Conservation (phyloP, 2,888 invertebrate species). For the Drosophila rubida region DNA sequence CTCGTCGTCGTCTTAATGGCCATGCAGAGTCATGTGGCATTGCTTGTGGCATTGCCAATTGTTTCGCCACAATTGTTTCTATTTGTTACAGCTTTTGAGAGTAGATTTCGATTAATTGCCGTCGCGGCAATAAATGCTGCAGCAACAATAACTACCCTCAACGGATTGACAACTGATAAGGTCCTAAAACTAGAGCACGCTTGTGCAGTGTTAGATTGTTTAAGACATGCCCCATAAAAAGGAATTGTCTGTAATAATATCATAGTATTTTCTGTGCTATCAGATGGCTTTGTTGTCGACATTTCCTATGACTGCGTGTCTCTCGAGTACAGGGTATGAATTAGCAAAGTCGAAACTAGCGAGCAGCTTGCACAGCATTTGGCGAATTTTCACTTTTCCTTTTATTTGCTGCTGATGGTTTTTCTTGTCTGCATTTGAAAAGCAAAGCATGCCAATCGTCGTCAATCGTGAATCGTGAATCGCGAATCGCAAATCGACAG, state of each 20-base stretch:
- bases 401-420: conserved; percentile 55
- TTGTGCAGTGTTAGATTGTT: background rate
- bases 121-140: background rate
- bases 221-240: no score
- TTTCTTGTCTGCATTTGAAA: conserved; percentile 48
- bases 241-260: background rate
- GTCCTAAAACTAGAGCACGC: background rate
- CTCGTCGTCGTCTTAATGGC: conserved; percentile 47
- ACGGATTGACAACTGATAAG: conserved; percentile 2
- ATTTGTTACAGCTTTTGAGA: conserved; percentile 45
- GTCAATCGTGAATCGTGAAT: conserved; percentile 11
- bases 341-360: background rate
- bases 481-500: background rate
- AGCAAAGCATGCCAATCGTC: conserved; percentile 50
- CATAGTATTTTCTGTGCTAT: background rate
- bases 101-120: conserved; percentile 51
- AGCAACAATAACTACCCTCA: conserved; percentile 7
- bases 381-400: conserved; percentile 73
- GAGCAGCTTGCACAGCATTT: conserved; percentile 49
- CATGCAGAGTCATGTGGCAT: conserved; percentile 49
- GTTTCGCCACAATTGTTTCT: conserved; percentile 54
- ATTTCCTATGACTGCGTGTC: background rate
- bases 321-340: conserved; percentile 7
- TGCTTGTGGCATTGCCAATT: conserved; percentile 40
- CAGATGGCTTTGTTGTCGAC: background rate